A percentile compares a stretch with the other conserved stretches of the same genome.
Evolutionary conservation across 2,113 vertebrate species (phyloP).

Genomic region (Ploceus nigricollis): DNA sequence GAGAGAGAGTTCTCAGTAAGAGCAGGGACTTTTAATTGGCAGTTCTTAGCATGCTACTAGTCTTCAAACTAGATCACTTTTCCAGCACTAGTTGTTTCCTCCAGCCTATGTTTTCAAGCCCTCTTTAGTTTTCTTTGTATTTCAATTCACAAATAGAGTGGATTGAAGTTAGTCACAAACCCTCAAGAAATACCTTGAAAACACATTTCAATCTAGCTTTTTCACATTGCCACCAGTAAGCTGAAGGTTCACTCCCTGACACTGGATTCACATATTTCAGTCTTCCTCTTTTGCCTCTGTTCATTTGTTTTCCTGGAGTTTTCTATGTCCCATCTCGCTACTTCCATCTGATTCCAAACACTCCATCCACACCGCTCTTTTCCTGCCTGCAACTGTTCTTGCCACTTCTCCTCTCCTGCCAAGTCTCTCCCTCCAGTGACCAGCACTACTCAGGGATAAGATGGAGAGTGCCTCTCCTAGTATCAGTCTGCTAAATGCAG

Average conservation of each 20-base stretch:
- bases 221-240: not conserved
- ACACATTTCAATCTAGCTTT: not conserved
- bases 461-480: not conserved
- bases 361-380: not conserved
- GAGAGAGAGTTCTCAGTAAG: not conserved
- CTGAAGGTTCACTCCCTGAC: not conserved
- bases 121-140: not conserved
- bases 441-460: not conserved
- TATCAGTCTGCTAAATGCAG: not conserved
- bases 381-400: not conserved
- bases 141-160: not conserved
- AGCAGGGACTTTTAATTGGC: not conserved
- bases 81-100: not conserved
- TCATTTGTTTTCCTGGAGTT: not conserved
- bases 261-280: not conserved
- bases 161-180: not conserved
- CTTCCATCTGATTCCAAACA: not conserved
- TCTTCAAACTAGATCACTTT: not conserved
- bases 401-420: not conserved
- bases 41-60: not conserved
- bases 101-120: not conserved
- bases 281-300: not conserved
- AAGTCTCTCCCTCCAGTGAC: not conserved
- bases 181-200: not conserved
- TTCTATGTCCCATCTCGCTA: not conserved